Evolutionary conservation across 2,888 invertebrate species (phyloP), one percentile per base, ranked within the genome.

Genomic region (Leistus spinibarbis): DNA sequence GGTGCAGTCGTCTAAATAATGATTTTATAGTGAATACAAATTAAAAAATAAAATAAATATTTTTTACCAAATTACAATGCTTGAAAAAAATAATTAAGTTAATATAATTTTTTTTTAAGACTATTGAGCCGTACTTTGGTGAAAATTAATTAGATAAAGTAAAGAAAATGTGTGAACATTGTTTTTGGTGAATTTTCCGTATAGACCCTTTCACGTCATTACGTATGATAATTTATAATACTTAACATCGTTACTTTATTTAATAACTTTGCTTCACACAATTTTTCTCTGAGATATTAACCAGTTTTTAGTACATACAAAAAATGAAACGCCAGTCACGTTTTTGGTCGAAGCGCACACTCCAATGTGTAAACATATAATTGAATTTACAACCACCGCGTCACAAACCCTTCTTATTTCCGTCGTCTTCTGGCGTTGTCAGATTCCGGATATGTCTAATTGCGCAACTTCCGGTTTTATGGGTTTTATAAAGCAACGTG

Each of bases 381-480:
- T 68, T 68, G 68, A 68, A 68, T 68, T 68, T 68, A 68, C 68
- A 68, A 53, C 68, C 54, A 56, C 22, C 68, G 68, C 54, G 68
- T 53, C 68, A 53, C 68, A 68, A 68, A 53, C 54, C 68, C 56
- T 24, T 64, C 64, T 68, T 68, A 68, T 68, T 68, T 68, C 68
- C 68, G 54, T 68, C 68, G 68, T 68, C 54, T 68, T 68, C 68
- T 68, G 68, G 53, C 68, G 68, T 23, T 54, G 68, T 68, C 68
- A 68, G 68, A 68, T 68, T 68, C 68, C 68, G 68, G 68, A 68
- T 68, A 68, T 54, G 68, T 68, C 53, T 68, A 68, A 68, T 68
- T 68, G 54, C 68, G 20, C 68, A 68, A 68, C 54, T 68, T 68
- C 68, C 68, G 68, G 68, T 68, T 68, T 68, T 68, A 68, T 68